Conservation (phyloP, 2,888 invertebrate genomes). For the Phasia obesa region DNA sequence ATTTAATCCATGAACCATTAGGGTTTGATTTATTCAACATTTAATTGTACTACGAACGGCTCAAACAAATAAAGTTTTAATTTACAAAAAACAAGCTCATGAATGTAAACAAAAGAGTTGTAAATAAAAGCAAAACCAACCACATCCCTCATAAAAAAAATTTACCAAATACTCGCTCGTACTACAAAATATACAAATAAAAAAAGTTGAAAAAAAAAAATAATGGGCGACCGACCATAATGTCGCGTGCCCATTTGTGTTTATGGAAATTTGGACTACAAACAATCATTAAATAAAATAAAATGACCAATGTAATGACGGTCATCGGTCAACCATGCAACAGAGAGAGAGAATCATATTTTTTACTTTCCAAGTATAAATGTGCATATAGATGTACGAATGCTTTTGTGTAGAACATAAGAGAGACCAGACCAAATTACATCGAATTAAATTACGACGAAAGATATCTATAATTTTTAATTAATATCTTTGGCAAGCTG, state of each 20-base stretch:
- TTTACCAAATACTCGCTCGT: not conserved
- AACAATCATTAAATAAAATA: not conserved
- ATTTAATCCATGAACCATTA: conserved; percentile 58
- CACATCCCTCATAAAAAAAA: conserved; percentile 35
- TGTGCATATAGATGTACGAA: not conserved
- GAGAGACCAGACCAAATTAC: too few relatives aligned
- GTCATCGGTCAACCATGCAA: not conserved
- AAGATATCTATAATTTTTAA: too few relatives aligned
- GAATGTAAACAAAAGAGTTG: conserved; percentile 17
- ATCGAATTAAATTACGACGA: too few relatives aligned
- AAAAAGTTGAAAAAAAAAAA: not conserved
- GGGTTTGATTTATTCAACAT: conserved; percentile 46
- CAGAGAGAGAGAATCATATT: not conserved
- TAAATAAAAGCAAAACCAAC: conserved; percentile 26
- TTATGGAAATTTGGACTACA: conserved; percentile 38
- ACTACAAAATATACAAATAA: conserved; percentile 2
- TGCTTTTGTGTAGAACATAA: not conserved
- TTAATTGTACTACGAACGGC: conserved; percentile 25
- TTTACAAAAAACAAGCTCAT: conserved; percentile 11
- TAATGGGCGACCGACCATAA: conserved; percentile 37
- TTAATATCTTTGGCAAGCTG: too few relatives aligned
- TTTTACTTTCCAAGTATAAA: not conserved
- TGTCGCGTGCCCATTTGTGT: conserved; percentile 60
- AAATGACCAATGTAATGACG: conserved; percentile 5
- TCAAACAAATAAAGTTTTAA: conserved; percentile 24